A percentile compares a stretch with the other conserved stretches of the same genome.
Conservation (phyloP, 2,113 vertebrate genomes). For the Guaruba guarouba region DNA sequence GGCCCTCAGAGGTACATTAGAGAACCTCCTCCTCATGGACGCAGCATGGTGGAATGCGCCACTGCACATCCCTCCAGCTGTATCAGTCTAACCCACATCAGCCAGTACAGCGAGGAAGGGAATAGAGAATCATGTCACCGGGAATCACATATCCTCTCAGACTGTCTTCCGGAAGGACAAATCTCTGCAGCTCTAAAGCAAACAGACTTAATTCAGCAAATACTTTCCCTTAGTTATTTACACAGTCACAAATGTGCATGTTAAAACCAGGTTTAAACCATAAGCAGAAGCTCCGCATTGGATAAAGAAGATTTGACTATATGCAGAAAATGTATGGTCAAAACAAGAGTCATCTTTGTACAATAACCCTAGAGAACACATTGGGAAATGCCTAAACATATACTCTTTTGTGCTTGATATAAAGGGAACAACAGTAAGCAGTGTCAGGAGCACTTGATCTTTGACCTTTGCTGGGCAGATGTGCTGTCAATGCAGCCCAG, state of each 20-base stretch:
- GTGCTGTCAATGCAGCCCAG: background rate
- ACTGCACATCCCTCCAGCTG: background rate
- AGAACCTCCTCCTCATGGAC: background rate
- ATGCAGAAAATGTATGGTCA: background rate
- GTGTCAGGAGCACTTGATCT: background rate
- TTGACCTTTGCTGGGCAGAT: background rate
- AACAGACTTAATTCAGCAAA: background rate
- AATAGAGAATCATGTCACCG: background rate
- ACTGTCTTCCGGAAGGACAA: background rate
- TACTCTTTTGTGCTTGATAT: background rate
- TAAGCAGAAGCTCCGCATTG: background rate
- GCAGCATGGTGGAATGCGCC: background rate
- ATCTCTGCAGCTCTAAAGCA: background rate
- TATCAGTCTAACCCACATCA: background rate
- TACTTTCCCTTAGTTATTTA: background rate
- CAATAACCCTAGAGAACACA: background rate
- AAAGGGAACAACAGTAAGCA: background rate
- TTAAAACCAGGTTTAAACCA: background rate
- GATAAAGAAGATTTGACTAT: background rate
- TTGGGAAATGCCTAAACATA: background rate
- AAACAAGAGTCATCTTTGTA: background rate
- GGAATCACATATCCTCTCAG: background rate
- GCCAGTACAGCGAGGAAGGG: background rate
- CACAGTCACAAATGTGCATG: background rate
- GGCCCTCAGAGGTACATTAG: accelerated